Evolutionary conservation across 92 coral and sea anemone species (phyloP), one percentile per base, ranked within the genome.

Genomic region (Parazoanthus atlanticus): DNA sequence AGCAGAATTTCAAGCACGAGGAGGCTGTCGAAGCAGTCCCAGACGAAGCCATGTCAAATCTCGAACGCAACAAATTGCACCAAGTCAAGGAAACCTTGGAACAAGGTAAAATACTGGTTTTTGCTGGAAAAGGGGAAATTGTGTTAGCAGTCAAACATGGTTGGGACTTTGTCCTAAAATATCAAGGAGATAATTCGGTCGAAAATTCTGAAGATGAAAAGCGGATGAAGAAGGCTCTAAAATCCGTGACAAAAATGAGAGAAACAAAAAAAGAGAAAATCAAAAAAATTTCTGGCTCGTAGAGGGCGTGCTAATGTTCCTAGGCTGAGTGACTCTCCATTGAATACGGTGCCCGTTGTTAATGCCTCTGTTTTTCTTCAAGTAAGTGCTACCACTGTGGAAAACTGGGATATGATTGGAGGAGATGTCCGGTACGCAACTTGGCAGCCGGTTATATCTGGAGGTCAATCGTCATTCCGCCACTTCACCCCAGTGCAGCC

Each of bases 361-460:
- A 73, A 54, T 52, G 6, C n/a, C 72, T 12, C 74, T 36, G 86
- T 33, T 26, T 54, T 76, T 13, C 86, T 40, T 10, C 70, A 78
- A 40, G 79, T 86, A 11, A n/a, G 38, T 91, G 91, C 54, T 81
- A 29, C 67, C 73, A 61, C 36, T 82, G 91, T 73, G 78, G 90
- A 15, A 91, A 74, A 29, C 80, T 89, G 8, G 93, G 89, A 13
- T 86, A 91, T 47, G 88, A 54, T 70, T 88, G 91, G 89, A 47
- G 89, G 74, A 49, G 47, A 32, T 91, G 86, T 46, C 56, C 54
- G 54, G 64, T 79, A 29, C 17, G 83, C 15, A 52, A 47, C 17
- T 25, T 67, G 73, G 29, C 32, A 21, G 73, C 73, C 31, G 28
- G 32, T 25, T 67, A 67, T 67, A 29, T 3, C 73, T 3, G 73